Conservation (phyloP, 2,113 vertebrate species). For the Pterocles burchelli region DNA sequence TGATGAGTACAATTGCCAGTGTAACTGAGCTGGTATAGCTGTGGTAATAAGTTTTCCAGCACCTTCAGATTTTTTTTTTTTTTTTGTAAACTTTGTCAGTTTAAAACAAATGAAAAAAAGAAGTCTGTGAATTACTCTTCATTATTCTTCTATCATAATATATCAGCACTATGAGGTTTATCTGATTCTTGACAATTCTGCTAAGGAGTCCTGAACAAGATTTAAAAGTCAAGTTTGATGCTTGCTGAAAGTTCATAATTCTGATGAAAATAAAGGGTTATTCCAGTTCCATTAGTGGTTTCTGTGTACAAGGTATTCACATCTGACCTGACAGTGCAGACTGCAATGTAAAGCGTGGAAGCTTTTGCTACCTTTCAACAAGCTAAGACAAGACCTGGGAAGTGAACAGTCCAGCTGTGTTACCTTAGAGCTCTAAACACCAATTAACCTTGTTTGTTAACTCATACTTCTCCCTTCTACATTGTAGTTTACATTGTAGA, state of each 20-base stretch:
- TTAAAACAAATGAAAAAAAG: too few relatives aligned
- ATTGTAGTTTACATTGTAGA: background rate
- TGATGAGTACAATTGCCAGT: background rate
- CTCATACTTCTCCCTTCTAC: background rate
- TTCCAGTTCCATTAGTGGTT: background rate
- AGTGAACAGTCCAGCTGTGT: background rate
- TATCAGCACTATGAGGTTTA: background rate
- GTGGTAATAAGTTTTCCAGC: background rate
- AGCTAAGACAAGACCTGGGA: background rate
- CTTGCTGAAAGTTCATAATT: background rate
- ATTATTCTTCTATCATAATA: background rate
- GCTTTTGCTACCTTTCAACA: background rate
- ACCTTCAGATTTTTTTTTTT: background rate
- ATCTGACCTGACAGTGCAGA: background rate
- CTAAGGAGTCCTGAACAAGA: background rate
- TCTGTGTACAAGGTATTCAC: background rate
- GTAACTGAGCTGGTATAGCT: background rate
- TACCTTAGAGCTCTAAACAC: background rate
- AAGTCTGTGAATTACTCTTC: background rate
- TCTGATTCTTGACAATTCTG: background rate
- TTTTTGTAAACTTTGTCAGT: background rate
- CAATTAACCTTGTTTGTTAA: background rate
- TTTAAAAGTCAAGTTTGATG: background rate
- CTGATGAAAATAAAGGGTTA: background rate
- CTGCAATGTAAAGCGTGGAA: fast-evolving